Evolutionary conservation across 2,797 vertebrate genomes (phyloP).

Genomic region (Argya squamiceps): DNA sequence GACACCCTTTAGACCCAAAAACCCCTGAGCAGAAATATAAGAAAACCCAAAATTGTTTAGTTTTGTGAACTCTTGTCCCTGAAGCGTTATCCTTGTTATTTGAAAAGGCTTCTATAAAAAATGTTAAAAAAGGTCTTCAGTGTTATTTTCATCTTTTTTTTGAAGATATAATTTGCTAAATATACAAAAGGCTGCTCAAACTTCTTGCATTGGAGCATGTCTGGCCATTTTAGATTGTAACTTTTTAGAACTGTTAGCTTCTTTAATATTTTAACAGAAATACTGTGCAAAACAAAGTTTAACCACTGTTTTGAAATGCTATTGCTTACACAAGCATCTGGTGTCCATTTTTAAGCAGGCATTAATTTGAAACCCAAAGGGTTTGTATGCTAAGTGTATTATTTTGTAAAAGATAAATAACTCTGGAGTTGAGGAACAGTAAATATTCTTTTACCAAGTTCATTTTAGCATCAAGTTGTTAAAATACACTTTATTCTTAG

Average conservation of each 20-base stretch:
- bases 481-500: background rate
- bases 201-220: background rate
- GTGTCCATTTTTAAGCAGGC: background rate
- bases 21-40: background rate
- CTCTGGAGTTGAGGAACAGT: background rate
- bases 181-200: background rate
- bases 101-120: background rate
- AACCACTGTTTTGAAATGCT: background rate
- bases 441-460: background rate
- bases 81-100: background rate
- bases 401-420: background rate
- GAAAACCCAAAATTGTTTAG: fast-evolving
- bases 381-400: background rate
- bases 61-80: background rate
- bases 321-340: background rate
- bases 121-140: background rate
- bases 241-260: background rate
- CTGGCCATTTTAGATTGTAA: background rate
- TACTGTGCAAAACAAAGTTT: background rate
- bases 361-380: background rate
- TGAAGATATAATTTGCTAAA: background rate
- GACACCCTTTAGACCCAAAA: background rate
- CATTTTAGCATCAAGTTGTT: background rate
- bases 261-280: background rate
- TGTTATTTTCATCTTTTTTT: background rate